Conservation (phyloP, 2,888 invertebrate genomes). For the Sussaba pulchella region DNA sequence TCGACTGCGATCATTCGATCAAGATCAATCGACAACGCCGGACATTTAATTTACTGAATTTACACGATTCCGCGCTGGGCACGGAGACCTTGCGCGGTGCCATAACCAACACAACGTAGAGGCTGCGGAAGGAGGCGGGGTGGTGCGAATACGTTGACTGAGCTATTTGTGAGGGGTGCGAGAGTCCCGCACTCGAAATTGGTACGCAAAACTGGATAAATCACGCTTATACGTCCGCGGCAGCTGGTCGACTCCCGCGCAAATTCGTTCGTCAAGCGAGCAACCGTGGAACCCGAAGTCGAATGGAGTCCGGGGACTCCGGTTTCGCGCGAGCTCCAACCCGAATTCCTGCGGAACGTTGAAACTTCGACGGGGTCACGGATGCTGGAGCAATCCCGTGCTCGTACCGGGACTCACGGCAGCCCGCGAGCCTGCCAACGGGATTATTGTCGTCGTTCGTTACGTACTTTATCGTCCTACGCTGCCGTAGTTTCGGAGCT, state of each 20-base stretch:
- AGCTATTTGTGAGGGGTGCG: constrained; percentile 1
- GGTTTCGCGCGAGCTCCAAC: constrained; percentile 10
- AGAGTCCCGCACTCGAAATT: constrained; percentile 68
- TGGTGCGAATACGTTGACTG: background rate
- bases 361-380: constrained; percentile 54
- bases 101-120: too few relatives aligned
- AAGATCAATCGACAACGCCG: too few relatives aligned
- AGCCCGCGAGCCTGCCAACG: constrained; percentile 55
- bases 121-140: too few relatives aligned
- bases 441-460: constrained; percentile 68
- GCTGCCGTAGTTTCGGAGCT: constrained; percentile 29
- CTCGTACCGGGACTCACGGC: constrained; percentile 43
- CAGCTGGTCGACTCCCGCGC: constrained; percentile 74
- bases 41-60: too few relatives aligned
- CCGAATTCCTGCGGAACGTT: constrained; percentile 41
- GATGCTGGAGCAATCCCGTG: constrained; percentile 7
- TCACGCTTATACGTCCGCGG: constrained; percentile 77
- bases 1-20: too few relatives aligned
- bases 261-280: constrained; percentile 76
- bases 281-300: constrained; percentile 32
- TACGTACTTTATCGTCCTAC: constrained; percentile 64
- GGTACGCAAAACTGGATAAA: constrained; percentile 79
- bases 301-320: constrained; percentile 41
- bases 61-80: too few relatives aligned
- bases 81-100: too few relatives aligned